Evolutionary conservation across 2,113 vertebrate genomes (phyloP), one percentile per base, ranked within the genome.

Genomic region (Centropus bengalensis): DNA sequence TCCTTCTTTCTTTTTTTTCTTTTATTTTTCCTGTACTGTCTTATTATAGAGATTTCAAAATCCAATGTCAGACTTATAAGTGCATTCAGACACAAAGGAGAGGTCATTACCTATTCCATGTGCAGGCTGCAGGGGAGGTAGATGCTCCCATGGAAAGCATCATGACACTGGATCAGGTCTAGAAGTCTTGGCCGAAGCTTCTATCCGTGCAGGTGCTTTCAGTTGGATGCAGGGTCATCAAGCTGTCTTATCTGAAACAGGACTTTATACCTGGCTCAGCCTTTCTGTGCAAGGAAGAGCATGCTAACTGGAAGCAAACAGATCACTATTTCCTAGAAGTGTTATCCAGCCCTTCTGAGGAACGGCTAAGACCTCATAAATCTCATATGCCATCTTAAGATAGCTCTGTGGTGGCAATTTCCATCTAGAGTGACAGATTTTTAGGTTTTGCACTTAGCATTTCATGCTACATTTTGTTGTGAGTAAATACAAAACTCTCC

Each of bases 51-150:
- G 5, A 40, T 18, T 30, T 58, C 52, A 11, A 3, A 86, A 62
- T 66, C 59, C 32, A 51, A 1, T 33, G 42, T 8, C 22, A 42
- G 47, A 69, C 8, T 60, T 20, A 18, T 23, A 16, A 40, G 27
- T 49, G 54, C 4, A 0, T n/a, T 83, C 17, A 63, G 63, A 36
- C n/a, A 10, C 22, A 18, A 23, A 58, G 54, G 32, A 45, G 27
- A 18, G 14, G 40, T 40, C 74, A 64, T 64, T n/a, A 49, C 18
- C 8, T 3, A 1, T 68, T 56, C 38, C 1, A 0, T 3, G 1
- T 7, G 4, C 49, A 75, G 58, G 49, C 54, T 55, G 21, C 24
- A 26, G 44, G 55, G 32, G 67, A 59, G 12, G 22, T 66, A 10
- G 5, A 19, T 1, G 0, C 32, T 94, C 47, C 38, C 8, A 2